These are phyloP conservation scores for Ptiloglossa arizonensis DNA, from an alignment of 1,140 invertebrate genomes.

Conservation along the genomic window DNA sequence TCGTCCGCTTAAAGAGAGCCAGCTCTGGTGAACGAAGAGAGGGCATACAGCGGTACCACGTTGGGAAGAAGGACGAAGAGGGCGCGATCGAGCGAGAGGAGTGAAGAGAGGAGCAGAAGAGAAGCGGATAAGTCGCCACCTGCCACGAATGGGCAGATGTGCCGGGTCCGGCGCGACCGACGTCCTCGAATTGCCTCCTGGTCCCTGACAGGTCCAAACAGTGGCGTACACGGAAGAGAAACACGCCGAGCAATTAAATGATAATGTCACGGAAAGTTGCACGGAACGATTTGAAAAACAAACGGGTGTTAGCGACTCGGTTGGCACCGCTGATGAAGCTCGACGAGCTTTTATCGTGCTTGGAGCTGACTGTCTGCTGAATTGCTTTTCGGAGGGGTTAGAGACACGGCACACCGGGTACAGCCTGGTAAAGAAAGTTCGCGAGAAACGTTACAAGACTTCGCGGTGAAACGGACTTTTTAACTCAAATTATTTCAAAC, in stretches of 20 bases:
- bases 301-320: neutral
- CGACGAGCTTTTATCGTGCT: no score
- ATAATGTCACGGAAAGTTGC: slow-evolving; percentile 46
- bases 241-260: slow-evolving; percentile 36
- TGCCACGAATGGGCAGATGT: slow-evolving; percentile 74
- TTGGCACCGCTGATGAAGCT: no score
- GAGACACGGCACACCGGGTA: no score
- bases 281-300: neutral
- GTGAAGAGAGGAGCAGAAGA: slow-evolving; percentile 26
- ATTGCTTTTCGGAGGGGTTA: no score
- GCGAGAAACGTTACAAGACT: no score
- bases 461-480: no score
- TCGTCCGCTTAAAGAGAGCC: slow-evolving; percentile 41
- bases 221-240: slow-evolving; percentile 45
- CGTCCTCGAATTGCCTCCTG: slow-evolving; percentile 71
- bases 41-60: neutral
- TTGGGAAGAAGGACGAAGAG: slow-evolving; percentile 18
- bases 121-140: slow-evolving; percentile 73
- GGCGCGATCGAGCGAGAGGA: slow-evolving; percentile 36
- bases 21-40: slow-evolving; percentile 25
- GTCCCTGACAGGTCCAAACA: slow-evolving; percentile 61
- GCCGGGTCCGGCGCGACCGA: slow-evolving; percentile 64
- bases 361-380: no score
- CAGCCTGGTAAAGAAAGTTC: no score
- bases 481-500: no score